A percentile compares a stretch with the other conserved stretches of the same genome.
Evolutionary conservation across 1,140 invertebrate species (phyloP).

Genomic region (Maniola jurtina): DNA sequence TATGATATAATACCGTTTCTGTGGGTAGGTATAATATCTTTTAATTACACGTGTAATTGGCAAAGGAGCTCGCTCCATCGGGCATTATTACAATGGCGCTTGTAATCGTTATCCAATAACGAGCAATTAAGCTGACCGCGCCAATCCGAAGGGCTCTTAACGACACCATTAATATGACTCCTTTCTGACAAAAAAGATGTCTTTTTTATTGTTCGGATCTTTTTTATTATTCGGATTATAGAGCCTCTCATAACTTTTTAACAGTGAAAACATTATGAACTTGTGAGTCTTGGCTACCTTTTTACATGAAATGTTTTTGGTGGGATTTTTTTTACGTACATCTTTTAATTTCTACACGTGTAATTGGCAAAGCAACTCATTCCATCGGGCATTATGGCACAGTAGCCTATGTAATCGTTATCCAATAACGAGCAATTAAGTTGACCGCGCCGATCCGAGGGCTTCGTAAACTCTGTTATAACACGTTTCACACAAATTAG

Average conservation of each 20-base stretch:
- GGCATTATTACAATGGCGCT: neutral
- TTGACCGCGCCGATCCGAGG: neutral
- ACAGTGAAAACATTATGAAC: too few species aligned
- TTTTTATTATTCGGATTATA: too few species aligned
- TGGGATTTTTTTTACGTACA: too few species aligned
- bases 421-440: conserved; percentile 6
- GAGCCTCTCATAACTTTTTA: too few species aligned
- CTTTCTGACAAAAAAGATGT: neutral
- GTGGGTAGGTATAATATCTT: neutral
- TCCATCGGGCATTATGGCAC: neutral
- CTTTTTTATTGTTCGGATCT: neutral
- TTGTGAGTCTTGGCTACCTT: too few species aligned
- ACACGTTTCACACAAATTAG: too few species aligned
- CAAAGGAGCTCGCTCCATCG: neutral
- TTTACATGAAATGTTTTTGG: too few species aligned
- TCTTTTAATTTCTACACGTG: neutral
- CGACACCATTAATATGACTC: neutral
- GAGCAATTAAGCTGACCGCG: conserved; percentile 4
- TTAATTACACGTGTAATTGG: neutral
- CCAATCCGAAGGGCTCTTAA: neutral
- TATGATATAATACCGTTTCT: too few species aligned
- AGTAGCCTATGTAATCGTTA: neutral
- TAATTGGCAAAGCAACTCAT: neutral
- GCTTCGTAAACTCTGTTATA: too few species aligned
- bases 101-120: conserved; percentile 10